Percentiles rank a stretch among this genome's conserved stretches.
Evolutionary conservation across 2,113 vertebrate species (phyloP).

Genomic region (Melanerpes aurifrons): DNA sequence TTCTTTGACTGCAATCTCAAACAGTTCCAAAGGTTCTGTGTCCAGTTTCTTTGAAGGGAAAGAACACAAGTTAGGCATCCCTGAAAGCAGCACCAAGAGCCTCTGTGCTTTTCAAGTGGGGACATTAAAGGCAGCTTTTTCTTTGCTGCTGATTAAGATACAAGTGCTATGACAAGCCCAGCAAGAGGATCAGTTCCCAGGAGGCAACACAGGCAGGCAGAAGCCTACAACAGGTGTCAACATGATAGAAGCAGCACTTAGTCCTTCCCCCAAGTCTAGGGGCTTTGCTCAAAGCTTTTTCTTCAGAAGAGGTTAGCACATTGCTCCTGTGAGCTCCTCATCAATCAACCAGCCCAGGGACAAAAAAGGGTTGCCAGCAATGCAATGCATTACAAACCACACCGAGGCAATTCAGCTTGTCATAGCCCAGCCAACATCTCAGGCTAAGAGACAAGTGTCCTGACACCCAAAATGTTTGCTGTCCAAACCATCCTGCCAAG

Average conservation of each 20-base stretch:
- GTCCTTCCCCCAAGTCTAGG: neutral
- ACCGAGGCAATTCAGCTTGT: neutral
- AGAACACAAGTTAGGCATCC: neutral
- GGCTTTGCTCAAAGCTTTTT: neutral
- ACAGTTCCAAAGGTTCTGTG: constrained; percentile 84
- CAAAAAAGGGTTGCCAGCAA: neutral
- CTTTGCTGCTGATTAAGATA: neutral
- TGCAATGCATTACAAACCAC: neutral
- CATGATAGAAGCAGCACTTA: neutral
- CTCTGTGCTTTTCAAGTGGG: neutral
- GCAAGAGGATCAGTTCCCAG: neutral
- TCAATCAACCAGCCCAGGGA: neutral
- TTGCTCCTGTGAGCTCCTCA: neutral
- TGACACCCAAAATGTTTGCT: no score
- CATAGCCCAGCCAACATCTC: neutral
- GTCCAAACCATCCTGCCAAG: neutral
- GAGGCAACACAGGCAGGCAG: neutral
- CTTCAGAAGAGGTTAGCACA: neutral
- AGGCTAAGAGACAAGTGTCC: neutral
- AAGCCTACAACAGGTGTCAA: neutral
- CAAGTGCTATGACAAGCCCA: neutral
- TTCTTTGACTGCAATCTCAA: constrained; percentile 97
- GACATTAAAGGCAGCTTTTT: neutral
- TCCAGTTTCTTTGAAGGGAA: constrained; percentile 87
- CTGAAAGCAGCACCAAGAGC: neutral